These are phyloP conservation scores for Centruroides vittatus DNA, from an alignment of 1,140 invertebrate species.

Conservation along the genomic window DNA sequence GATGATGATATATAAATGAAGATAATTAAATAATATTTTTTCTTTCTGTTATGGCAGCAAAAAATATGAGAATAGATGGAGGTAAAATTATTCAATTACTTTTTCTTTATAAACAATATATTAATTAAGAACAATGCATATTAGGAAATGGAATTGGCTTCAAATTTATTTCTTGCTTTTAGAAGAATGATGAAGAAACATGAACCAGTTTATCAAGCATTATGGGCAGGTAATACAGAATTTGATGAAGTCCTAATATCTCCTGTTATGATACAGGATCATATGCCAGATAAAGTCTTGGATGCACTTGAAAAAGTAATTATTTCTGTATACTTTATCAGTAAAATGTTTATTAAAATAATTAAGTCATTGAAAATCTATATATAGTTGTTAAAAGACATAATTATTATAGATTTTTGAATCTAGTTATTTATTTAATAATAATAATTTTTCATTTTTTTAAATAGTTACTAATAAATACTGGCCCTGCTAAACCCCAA, in stretches of 20 bases:
- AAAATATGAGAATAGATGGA: constrained; percentile 55
- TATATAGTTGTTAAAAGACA: too few species aligned
- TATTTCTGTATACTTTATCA: too few species aligned
- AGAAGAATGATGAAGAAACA: constrained; percentile 31
- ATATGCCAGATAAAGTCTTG: constrained; percentile 81
- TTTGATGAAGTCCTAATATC: constrained; percentile 85
- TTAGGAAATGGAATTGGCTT: too few species aligned
- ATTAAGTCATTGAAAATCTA: too few species aligned
- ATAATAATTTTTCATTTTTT: constrained; percentile 8
- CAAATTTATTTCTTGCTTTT: too few species aligned
- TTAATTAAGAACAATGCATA: too few species aligned
- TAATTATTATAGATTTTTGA: too few species aligned
- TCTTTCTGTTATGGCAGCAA: constrained; percentile 36
- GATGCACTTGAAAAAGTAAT: constrained; percentile 68
- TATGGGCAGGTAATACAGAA: constrained; percentile 73
- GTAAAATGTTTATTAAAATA: too few species aligned
- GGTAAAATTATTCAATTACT: constrained; percentile 32
- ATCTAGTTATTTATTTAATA: neutral
- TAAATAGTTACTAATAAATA: constrained; percentile 29
- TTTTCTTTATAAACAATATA: too few species aligned
- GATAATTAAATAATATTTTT: constrained; percentile 17
- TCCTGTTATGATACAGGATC: constrained; percentile 82
- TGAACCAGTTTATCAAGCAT: constrained; percentile 70
- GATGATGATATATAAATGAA: too few species aligned
- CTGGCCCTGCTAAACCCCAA: constrained; percentile 31